These are phyloP conservation scores for Brenthis daphne DNA, from an alignment of 2,888 invertebrate genomes.

Conservation along the genomic window DNA sequence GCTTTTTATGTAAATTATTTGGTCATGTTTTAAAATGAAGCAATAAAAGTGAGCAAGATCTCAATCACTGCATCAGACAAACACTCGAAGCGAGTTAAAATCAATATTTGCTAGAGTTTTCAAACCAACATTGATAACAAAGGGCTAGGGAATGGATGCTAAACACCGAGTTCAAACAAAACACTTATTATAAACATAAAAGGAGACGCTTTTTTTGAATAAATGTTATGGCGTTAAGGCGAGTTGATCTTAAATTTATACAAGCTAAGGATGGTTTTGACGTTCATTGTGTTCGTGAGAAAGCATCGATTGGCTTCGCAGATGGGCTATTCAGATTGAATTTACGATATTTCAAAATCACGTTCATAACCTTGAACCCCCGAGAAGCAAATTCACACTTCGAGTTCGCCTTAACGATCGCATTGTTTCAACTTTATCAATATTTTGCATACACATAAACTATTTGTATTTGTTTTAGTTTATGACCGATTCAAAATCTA, in stretches of 20 bases:
- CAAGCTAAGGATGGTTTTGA: constrained; percentile 28
- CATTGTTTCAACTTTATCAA: constrained; percentile 20
- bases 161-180: constrained; percentile 71
- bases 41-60: constrained; percentile 44
- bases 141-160: constrained; percentile 70
- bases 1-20: not conserved
- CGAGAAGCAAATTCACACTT: constrained; percentile 69
- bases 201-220: constrained; percentile 47
- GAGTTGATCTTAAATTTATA: constrained; percentile 30
- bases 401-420: constrained; percentile 29
- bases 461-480: not conserved
- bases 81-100: constrained; percentile 51
- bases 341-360: constrained; percentile 77
- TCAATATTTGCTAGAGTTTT: constrained; percentile 66
- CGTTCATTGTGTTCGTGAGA: constrained; percentile 62
- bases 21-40: constrained; percentile 35
- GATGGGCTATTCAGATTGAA: constrained; percentile 70
- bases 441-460: not conserved
- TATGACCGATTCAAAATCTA: not conserved
- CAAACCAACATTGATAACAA: constrained; percentile 69
- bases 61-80: constrained; percentile 51
- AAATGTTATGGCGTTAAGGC: constrained; percentile 22
- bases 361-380: constrained; percentile 75
- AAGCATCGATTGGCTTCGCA: constrained; percentile 59
- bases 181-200: constrained; percentile 51